A percentile compares a stretch with the other conserved stretches of the same genome.
Conservation (phyloP, 2,113 vertebrate species). For the Semicossyphus pulcher region DNA sequence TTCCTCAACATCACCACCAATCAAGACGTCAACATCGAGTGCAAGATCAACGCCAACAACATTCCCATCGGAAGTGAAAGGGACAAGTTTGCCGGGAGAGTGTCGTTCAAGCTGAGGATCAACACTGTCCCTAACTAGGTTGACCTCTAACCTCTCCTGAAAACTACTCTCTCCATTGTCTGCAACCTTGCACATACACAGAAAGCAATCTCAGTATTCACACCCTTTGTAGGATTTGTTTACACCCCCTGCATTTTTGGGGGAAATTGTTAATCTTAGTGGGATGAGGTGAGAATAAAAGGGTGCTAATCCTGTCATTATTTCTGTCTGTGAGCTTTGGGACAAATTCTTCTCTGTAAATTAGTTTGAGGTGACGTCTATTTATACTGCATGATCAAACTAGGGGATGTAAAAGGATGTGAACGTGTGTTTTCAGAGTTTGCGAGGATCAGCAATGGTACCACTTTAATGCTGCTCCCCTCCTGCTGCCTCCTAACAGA, state of each 20-base stretch:
- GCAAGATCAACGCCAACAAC: slow-evolving; percentile 85
- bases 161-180: slow-evolving; percentile 62
- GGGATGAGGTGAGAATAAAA: slow-evolving; percentile 33
- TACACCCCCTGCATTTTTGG: slow-evolving; percentile 44
- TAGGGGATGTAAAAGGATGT: slow-evolving; percentile 67
- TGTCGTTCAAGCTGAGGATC: slow-evolving; percentile 91
- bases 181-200: slow-evolving; percentile 69
- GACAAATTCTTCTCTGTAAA: slow-evolving; percentile 78
- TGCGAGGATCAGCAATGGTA: slow-evolving; percentile 70
- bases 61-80: slow-evolving; percentile 82
- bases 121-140: slow-evolving; percentile 77
- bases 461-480: slow-evolving; percentile 61
- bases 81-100: slow-evolving; percentile 91
- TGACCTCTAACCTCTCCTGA: slow-evolving; percentile 34
- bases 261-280: slow-evolving; percentile 32
- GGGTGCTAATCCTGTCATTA: slow-evolving; percentile 73
- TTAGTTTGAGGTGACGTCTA: slow-evolving; percentile 78
- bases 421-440: slow-evolving; percentile 65
- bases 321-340: slow-evolving; percentile 77
- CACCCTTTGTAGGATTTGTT: slow-evolving; percentile 71
- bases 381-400: slow-evolving; percentile 84
- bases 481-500: slow-evolving; percentile 70
- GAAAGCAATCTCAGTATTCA: slow-evolving; percentile 70
- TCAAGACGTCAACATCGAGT: slow-evolving; percentile 88
- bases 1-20: slow-evolving; percentile 89